These are phyloP conservation scores for Octodonta nipae DNA, from an alignment of 2,888 invertebrate species.

Conservation along the genomic window DNA sequence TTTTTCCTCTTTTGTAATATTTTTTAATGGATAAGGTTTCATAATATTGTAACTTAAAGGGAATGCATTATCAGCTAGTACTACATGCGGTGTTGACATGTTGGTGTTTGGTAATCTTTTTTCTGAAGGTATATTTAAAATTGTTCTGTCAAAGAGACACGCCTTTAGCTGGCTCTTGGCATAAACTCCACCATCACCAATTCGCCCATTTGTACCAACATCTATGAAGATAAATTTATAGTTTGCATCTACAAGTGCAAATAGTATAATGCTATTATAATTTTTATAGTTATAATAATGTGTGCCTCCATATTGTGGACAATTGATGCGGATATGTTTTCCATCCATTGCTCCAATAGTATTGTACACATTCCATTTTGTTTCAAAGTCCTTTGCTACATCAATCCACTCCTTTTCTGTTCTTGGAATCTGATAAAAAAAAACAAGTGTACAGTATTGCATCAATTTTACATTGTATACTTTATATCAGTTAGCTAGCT, in stretches of 20 bases:
- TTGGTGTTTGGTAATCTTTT: too few species aligned
- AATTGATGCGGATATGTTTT: constrained; percentile 13
- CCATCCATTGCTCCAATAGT: constrained; percentile 6
- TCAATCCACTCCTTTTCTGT: constrained; percentile 3
- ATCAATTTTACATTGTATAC: too few species aligned
- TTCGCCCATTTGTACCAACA: constrained; percentile 5
- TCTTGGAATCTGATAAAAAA: too few species aligned
- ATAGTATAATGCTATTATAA: constrained; percentile 4
- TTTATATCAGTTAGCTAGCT: too few species aligned
- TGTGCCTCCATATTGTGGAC: constrained; percentile 2
- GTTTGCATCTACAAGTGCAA: constrained; percentile 6
- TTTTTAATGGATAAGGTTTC: too few species aligned
- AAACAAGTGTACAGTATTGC: too few species aligned
- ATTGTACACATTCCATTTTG: constrained; percentile 12
- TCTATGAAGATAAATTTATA: constrained; percentile 4
- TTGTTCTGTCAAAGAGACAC: too few species aligned
- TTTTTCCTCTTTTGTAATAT: constrained; percentile 7
- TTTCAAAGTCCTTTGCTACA: constrained; percentile 12
- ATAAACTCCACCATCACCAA: constrained; percentile 5
- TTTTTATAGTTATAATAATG: constrained; percentile 5
- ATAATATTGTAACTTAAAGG: too few species aligned
- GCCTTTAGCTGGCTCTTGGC: constrained; percentile 4
- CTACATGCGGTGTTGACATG: constrained; percentile 3
- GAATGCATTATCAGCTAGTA: constrained; percentile 15
- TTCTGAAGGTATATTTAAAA: too few species aligned